Conservation (phyloP, 2,888 invertebrate genomes). For the Priocnemis perturbator region DNA sequence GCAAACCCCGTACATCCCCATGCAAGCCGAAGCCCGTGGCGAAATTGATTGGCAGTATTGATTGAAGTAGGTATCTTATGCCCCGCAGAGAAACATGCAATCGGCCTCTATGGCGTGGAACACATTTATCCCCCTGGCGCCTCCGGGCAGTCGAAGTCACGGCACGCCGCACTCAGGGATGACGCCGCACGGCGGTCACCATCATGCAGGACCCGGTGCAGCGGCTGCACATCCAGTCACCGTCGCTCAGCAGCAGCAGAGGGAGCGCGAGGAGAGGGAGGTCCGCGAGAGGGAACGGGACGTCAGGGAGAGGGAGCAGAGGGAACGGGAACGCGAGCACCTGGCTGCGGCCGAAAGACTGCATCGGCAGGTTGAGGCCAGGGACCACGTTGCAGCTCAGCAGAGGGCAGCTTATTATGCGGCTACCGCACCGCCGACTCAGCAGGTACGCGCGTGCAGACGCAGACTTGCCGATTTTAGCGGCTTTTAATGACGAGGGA, state of each 20-base stretch:
- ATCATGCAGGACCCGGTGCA: slow-evolving; percentile 59
- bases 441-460: slow-evolving; percentile 61
- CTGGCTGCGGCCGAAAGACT: slow-evolving; percentile 68
- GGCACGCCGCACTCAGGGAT: slow-evolving; percentile 63
- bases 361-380: slow-evolving; percentile 68
- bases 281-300: slow-evolving; percentile 57
- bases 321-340: slow-evolving; percentile 62
- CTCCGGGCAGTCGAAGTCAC: slow-evolving; percentile 67
- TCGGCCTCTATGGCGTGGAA: slow-evolving; percentile 71
- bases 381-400: slow-evolving; percentile 74
- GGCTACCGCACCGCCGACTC: slow-evolving; percentile 70
- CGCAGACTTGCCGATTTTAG: no score
- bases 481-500: no score
- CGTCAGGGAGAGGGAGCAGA: slow-evolving; percentile 46
- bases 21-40: not conserved
- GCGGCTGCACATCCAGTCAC: slow-evolving; percentile 61
- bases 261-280: slow-evolving; percentile 60
- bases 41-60: slow-evolving; percentile 65
- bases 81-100: slow-evolving; percentile 73
- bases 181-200: slow-evolving; percentile 63
- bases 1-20: no score
- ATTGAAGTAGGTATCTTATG: slow-evolving; percentile 73
- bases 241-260: slow-evolving; percentile 66
- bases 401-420: slow-evolving; percentile 77
- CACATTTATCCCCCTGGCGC: slow-evolving; percentile 69